These are phyloP conservation scores for Folsomia candida DNA, from an alignment of 2,888 invertebrate genomes.

Conservation along the genomic window DNA sequence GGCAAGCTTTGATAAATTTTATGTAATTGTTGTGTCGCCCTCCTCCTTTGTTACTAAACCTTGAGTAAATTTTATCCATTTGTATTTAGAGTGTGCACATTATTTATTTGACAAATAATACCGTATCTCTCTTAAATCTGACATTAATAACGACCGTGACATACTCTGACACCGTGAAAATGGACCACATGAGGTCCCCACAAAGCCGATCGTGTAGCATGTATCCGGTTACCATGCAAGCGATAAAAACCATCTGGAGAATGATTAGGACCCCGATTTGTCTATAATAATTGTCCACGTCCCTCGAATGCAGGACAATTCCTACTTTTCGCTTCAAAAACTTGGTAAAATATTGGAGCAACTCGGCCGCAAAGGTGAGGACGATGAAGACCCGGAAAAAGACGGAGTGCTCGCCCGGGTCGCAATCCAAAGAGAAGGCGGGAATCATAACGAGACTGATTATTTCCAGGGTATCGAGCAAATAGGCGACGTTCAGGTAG, in stretches of 20 bases:
- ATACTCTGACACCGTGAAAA: not conserved
- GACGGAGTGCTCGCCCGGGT: not conserved
- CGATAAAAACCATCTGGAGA: not conserved
- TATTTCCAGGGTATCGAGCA: too few relatives aligned
- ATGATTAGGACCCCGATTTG: not conserved
- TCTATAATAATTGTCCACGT: not conserved
- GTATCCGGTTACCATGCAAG: not conserved
- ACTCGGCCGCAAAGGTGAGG: not conserved
- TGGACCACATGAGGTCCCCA: not conserved
- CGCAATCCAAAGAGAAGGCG: too few relatives aligned
- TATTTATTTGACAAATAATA: not conserved
- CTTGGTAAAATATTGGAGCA: not conserved
- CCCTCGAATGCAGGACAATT: not conserved
- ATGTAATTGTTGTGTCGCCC: too few relatives aligned
- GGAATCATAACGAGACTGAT: too few relatives aligned
- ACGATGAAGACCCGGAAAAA: not conserved
- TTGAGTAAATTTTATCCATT: too few relatives aligned
- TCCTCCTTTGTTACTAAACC: too few relatives aligned
- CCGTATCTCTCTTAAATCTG: not conserved
- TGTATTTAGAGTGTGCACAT: too few relatives aligned
- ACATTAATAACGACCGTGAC: not conserved
- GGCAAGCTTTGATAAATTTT: too few relatives aligned
- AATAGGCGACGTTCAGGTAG: too few relatives aligned
- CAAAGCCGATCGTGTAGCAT: not conserved
- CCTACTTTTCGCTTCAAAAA: not conserved